phyloP scores from a whole-genome alignment of 2,888 invertebrate genomes.

The Tigriopus californicus region DNA sequence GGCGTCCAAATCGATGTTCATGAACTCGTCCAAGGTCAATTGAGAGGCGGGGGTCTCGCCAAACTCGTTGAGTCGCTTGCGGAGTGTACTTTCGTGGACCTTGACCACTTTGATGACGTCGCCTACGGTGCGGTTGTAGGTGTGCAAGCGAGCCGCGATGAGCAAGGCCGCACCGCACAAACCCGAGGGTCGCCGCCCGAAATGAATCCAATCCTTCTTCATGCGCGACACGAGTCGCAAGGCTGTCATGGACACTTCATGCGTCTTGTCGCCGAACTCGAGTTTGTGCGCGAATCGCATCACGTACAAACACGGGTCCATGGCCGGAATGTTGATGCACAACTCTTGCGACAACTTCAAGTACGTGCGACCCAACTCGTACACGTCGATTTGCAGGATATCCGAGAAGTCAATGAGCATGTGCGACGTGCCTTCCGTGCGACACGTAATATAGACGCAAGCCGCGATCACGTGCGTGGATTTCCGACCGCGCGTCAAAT shows the following conservation, averaged over 20 bases:
- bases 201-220: constrained; percentile 94
- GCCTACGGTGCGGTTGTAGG: constrained; percentile 62
- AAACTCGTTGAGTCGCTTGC: constrained; percentile 79
- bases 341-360: constrained; percentile 68
- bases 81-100: constrained; percentile 78
- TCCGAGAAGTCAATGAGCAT: constrained; percentile 93
- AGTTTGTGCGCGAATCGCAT: constrained; percentile 81
- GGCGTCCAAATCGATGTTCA: constrained; percentile 73
- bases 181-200: constrained; percentile 86
- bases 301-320: constrained; percentile 88
- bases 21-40: constrained; percentile 86
- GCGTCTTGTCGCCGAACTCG: constrained; percentile 75
- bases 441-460: constrained; percentile 90
- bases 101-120: constrained; percentile 87
- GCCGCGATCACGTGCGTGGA: constrained; percentile 83
- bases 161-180: constrained; percentile 77
- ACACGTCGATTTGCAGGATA: constrained; percentile 88
- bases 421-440: constrained; percentile 85
- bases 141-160: constrained; percentile 54
- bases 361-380: constrained; percentile 81
- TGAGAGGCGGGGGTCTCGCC: constrained; percentile 89
- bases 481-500: constrained; percentile 68
- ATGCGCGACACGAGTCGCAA: constrained; percentile 81
- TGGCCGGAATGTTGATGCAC: constrained; percentile 70
- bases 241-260: constrained; percentile 88